phyloP scores from a whole-genome alignment of 2,888 invertebrate genomes.

The Aethes cnicana region DNA sequence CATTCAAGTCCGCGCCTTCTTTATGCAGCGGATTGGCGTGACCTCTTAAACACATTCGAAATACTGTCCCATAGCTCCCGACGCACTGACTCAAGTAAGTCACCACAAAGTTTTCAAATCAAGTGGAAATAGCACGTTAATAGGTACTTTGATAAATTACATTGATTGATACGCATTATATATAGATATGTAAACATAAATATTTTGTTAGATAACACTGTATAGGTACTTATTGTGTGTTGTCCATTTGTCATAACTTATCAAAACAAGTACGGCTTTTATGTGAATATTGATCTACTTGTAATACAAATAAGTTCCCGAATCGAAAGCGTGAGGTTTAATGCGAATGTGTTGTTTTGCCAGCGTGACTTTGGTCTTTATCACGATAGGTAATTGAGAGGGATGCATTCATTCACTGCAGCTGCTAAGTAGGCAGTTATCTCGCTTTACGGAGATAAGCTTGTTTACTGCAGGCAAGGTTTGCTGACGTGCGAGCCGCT shows the following conservation, averaged over 20 bases:
- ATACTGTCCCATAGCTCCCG: too few relatives aligned
- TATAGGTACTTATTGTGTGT: background rate
- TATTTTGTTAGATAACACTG: background rate
- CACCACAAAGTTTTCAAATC: too few relatives aligned
- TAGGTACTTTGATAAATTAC: too few relatives aligned
- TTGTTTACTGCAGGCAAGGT: too few relatives aligned
- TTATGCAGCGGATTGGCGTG: slow-evolving; percentile 17
- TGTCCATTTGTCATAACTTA: background rate
- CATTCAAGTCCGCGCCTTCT: slow-evolving; percentile 42
- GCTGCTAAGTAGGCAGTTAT: slow-evolving; percentile 13
- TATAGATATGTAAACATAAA: too few relatives aligned
- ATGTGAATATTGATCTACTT: slow-evolving; percentile 5
- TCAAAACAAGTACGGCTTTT: background rate
- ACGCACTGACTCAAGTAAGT: too few relatives aligned
- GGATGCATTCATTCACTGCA: slow-evolving; percentile 27
- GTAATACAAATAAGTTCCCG: slow-evolving; percentile 15
- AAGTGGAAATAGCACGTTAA: too few relatives aligned
- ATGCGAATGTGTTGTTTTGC: background rate
- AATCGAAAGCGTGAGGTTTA: slow-evolving; percentile 1
- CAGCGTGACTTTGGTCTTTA: slow-evolving; percentile 20
- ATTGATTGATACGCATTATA: too few relatives aligned
- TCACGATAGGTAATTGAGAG: slow-evolving; percentile 24
- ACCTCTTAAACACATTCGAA: slow-evolving; percentile 11
- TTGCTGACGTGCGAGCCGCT: background rate
- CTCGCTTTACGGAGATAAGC: slow-evolving; percentile 20